These are phyloP conservation scores for Emydura subglobosa DNA, from an alignment of 2,113 vertebrate genomes.

Conservation along the genomic window DNA sequence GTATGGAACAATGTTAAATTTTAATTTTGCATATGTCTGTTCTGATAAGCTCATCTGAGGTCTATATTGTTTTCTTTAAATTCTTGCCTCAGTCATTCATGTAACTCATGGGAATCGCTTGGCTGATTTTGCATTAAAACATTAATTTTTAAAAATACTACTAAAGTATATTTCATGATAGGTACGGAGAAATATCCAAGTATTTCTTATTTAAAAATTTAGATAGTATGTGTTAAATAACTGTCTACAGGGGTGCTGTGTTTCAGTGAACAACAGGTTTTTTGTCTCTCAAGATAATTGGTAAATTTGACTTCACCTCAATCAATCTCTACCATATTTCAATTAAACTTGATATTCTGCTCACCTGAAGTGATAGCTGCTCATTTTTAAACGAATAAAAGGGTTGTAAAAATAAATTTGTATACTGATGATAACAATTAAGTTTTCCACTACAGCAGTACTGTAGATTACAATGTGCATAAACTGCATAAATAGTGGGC, in stretches of 20 bases:
- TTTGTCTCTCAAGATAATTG: neutral
- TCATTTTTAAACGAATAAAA: neutral
- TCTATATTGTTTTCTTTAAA: neutral
- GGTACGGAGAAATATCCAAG: neutral
- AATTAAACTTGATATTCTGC: neutral
- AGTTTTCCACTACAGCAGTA: neutral
- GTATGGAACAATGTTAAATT: neutral
- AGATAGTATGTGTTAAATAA: neutral
- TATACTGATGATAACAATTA: neutral
- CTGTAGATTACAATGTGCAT: neutral
- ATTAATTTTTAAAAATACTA: neutral
- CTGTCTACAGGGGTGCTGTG: neutral
- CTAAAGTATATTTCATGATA: neutral
- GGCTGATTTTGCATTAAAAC: neutral
- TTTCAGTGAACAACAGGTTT: neutral
- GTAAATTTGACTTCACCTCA: neutral
- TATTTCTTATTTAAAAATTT: neutral
- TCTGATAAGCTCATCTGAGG: neutral
- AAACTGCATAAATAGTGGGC: neutral
- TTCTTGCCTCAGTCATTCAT: neutral
- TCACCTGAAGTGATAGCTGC: neutral
- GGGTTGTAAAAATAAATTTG: neutral
- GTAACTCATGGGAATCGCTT: neutral
- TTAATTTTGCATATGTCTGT: neutral
- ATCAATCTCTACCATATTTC: neutral